Conservation (phyloP, 2,113 vertebrate genomes). For the Hippocampus zosterae region DNA sequence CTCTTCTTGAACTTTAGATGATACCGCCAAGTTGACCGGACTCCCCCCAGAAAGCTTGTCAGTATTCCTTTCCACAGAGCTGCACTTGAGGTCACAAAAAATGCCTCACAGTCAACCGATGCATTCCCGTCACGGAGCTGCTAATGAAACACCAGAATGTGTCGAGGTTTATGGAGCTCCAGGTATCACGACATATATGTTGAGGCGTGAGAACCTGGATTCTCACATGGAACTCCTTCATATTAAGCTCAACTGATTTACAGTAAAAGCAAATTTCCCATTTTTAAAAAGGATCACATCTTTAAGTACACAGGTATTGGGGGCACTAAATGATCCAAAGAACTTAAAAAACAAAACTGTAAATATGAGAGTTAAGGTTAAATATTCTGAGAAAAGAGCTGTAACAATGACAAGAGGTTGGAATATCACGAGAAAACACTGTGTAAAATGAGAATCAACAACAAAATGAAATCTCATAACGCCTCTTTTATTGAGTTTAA, state of each 20-base stretch:
- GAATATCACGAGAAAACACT: no score
- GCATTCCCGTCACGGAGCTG: constrained; percentile 41
- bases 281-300: neutral
- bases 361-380: no score
- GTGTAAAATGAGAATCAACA: neutral
- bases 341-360: no score
- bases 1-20: neutral
- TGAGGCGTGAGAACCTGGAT: constrained; percentile 17
- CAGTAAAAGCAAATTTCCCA: neutral
- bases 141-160: constrained; percentile 50
- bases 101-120: constrained; percentile 11
- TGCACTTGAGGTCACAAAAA: constrained; percentile 1
- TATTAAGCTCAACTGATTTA: constrained; percentile 7
- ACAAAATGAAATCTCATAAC: neutral
- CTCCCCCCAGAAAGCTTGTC: neutral
- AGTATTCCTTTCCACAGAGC: constrained; percentile 8
- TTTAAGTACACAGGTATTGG: neutral
- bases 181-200: constrained; percentile 16
- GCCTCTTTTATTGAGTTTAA: neutral
- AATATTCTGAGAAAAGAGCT: no score
- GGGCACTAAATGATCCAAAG: no score
- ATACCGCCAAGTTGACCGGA: neutral
- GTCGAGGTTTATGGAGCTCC: constrained; percentile 5
- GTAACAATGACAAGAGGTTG: no score
- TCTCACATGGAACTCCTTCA: constrained; percentile 2